Conservation (phyloP, 2,888 invertebrate species). For the Caenorhabditis sp. region DNA sequence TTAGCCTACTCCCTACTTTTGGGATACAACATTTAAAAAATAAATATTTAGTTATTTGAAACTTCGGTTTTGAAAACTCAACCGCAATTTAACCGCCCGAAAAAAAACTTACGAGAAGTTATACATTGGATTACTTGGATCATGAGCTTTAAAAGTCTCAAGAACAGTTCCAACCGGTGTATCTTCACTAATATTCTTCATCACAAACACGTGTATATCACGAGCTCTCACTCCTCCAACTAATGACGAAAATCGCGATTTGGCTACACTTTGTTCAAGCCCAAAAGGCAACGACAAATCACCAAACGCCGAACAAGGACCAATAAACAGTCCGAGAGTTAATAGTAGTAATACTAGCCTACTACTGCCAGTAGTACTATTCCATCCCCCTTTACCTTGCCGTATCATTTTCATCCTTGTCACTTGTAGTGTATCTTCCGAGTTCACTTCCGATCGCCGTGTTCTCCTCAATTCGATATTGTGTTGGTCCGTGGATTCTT, state of each 20-base stretch:
- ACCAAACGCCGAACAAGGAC: conserved; percentile 17
- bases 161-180: conserved; percentile 63
- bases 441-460: conserved; percentile 87
- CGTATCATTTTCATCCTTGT: conserved; percentile 89
- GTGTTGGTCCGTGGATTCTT: conserved; percentile 73
- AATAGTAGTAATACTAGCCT: conserved; percentile 15
- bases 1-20: no score
- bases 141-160: conserved; percentile 67
- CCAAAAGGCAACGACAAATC: conserved; percentile 63
- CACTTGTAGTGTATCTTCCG: conserved; percentile 92
- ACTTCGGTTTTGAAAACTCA: no score
- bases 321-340: conserved; percentile 12
- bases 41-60: no score
- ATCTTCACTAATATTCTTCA: conserved; percentile 69
- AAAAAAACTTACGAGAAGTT: conserved; percentile 67
- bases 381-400: conserved; percentile 45
- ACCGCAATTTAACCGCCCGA: no score
- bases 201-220: conserved; percentile 62
- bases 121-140: conserved; percentile 59
- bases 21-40: no score
- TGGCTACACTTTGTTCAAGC: conserved; percentile 47
- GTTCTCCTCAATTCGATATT: conserved; percentile 80
- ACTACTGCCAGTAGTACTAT: conserved; percentile 1
- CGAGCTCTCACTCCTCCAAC: conserved; percentile 48
- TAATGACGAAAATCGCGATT: conserved; percentile 61